Base-by-base conservation (phyloP, 2,113 vertebrate species). In the Asarcornis scutulata region DNA sequence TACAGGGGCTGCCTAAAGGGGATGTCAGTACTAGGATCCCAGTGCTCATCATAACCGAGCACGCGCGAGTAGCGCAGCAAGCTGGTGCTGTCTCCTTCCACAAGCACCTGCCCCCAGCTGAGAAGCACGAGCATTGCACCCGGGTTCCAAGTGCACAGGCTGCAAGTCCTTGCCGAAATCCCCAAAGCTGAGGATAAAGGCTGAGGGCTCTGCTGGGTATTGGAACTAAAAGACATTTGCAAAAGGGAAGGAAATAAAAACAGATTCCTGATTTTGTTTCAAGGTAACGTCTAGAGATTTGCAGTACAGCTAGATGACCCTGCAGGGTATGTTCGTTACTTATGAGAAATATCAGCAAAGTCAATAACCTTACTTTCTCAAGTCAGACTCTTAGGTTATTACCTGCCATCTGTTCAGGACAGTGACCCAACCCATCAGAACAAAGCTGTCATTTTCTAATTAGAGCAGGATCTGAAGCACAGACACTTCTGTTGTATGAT, bases 91-190 rank as follows among this genome's bases (percentile, higher is more conserved):
- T 42, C 13, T 3, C 55, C 55, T 46, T 27, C 76, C n/a, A 50
- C 53, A 68, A 53, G 46, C 36, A 55, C 44, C 50, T 81, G 34
- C 16, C 53, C 38, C 50, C 58, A 25, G 50, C 0, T 2, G 76
- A 60, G 52, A 56, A 67, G 26, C 20, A 64, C 5, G 6, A 0
- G 0, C n/a, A 15, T 1, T 26, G 22, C 63, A 71, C 8, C 1
- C 25, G 34, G 9, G 26, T 36, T 76, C 55, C 23, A 14, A 36
- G 60, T 2, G 26, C 16, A 23, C 20, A 46, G 26, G 22, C 32
- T 56, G 42, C 69, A 80, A 0, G 0, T 36, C 52, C 38, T 63
- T 17, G 29, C 34, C 34, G 68, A 38, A 89, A 72, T 68, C 78
- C 66, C 59, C 3, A 0, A 16, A 38, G 29, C 26, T 13, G 1